These are phyloP conservation scores for Phataginus tricuspis DNA, from an alignment of 2,797 vertebrate species.

Conservation along the genomic window DNA sequence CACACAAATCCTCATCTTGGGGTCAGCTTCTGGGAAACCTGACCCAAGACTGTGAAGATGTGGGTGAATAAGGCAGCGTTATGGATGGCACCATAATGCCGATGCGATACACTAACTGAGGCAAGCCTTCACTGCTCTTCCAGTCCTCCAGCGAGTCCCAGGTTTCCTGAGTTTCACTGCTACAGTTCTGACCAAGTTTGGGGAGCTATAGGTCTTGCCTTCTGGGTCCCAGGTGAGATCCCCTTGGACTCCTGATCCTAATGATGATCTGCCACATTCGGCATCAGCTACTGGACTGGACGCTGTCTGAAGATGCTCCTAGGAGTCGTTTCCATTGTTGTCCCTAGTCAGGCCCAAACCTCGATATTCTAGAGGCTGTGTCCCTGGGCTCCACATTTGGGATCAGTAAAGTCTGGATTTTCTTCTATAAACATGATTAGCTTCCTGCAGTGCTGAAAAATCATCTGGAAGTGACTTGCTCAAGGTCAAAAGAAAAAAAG, in stretches of 20 bases:
- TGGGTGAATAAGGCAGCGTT: not conserved
- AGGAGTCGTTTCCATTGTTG: not conserved
- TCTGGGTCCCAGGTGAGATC: not conserved
- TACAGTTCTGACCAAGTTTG: not conserved
- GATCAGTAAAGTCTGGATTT: not conserved
- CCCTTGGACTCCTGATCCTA: not conserved
- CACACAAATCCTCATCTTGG: not conserved
- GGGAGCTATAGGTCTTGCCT: not conserved
- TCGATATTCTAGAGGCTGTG: not conserved
- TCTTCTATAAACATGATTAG: not conserved
- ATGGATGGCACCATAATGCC: not conserved
- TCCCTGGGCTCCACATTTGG: not conserved
- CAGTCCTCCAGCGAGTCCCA: not conserved
- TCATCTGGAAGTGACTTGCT: not conserved
- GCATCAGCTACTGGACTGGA: not conserved
- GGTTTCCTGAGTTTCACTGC: not conserved
- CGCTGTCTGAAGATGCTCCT: not conserved
- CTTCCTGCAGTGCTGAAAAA: not conserved
- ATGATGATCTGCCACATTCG: not conserved
- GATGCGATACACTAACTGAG: not conserved
- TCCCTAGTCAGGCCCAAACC: not conserved
- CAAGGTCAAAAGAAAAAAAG: not conserved
- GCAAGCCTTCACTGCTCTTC: not conserved
- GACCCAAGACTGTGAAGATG: not conserved
- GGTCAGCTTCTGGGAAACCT: not conserved